Evolutionary conservation across 2,888 invertebrate genomes (phyloP).

Genomic region (Chironomus riparius): DNA sequence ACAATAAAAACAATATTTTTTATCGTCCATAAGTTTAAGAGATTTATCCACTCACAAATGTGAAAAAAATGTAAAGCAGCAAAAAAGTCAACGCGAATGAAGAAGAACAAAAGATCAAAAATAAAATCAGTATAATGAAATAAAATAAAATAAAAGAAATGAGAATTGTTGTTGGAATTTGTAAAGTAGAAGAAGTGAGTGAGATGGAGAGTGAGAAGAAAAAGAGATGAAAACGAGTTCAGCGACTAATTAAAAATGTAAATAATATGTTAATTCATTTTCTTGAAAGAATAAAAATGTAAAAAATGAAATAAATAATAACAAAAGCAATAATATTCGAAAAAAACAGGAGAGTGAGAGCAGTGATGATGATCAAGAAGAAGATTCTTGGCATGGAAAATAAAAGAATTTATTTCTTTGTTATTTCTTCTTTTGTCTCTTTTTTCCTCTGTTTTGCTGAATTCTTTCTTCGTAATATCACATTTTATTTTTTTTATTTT

Average conservation of each 20-base stretch:
- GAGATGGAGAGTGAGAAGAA: background rate
- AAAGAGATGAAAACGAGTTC: conserved; percentile 27
- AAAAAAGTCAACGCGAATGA: background rate
- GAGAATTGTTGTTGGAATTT: background rate
- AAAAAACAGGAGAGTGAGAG: too few species aligned
- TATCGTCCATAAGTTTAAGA: too few species aligned
- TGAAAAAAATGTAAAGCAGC: background rate
- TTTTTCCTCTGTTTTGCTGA: background rate
- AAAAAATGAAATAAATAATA: too few species aligned
- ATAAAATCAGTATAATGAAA: background rate
- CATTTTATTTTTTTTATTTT: background rate
- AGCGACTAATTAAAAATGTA: conserved; percentile 29
- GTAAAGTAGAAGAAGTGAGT: background rate
- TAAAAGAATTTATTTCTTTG: background rate
- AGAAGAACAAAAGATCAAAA: background rate
- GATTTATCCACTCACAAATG: too few species aligned
- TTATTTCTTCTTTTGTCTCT: background rate
- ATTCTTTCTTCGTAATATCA: background rate
- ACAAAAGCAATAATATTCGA: too few species aligned
- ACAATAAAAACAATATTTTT: too few species aligned
- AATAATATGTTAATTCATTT: conserved; percentile 29
- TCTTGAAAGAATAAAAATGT: background rate
- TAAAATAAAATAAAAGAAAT: background rate
- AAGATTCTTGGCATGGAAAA: background rate
- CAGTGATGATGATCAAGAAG: too few species aligned